These are phyloP conservation scores for Nycticorax nycticorax DNA, from an alignment of 2,113 vertebrate genomes.

Conservation along the genomic window DNA sequence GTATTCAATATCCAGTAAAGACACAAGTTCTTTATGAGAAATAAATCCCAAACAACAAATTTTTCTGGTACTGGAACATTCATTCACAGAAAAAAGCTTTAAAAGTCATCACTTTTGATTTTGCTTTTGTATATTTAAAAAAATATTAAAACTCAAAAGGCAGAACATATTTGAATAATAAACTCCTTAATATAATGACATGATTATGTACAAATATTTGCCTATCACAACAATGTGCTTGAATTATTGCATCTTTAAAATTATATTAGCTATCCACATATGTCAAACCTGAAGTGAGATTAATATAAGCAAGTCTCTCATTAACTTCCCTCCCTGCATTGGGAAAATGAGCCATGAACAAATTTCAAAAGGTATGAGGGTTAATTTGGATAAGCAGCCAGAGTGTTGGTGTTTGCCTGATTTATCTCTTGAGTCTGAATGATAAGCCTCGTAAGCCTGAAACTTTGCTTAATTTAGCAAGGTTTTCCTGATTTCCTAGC, in stretches of 20 bases:
- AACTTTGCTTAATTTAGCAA: neutral
- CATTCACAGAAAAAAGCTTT: neutral
- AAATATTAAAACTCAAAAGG: neutral
- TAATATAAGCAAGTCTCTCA: neutral
- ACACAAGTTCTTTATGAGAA: neutral
- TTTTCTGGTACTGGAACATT: neutral
- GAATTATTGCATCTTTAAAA: slow-evolving; percentile 18
- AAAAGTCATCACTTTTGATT: neutral
- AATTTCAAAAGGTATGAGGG: slow-evolving; percentile 24
- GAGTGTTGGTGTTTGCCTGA: neutral
- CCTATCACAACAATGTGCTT: neutral
- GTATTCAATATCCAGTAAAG: neutral
- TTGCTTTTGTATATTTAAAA: neutral
- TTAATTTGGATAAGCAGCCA: neutral
- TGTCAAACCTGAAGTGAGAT: slow-evolving; percentile 14
- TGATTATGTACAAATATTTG: slow-evolving; percentile 17
- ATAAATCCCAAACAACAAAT: neutral
- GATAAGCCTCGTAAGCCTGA: neutral
- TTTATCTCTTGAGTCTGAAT: neutral
- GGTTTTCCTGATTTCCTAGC: neutral
- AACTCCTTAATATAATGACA: neutral
- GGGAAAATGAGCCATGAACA: neutral
- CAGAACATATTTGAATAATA: slow-evolving; percentile 1
- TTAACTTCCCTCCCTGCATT: neutral
- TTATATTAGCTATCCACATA: neutral